Percentiles rank a stretch among this genome's conserved stretches.
These are phyloP conservation scores for Phodopus roborovskii DNA, from an alignment of 2,113 vertebrate genomes.

Conservation along the genomic window DNA sequence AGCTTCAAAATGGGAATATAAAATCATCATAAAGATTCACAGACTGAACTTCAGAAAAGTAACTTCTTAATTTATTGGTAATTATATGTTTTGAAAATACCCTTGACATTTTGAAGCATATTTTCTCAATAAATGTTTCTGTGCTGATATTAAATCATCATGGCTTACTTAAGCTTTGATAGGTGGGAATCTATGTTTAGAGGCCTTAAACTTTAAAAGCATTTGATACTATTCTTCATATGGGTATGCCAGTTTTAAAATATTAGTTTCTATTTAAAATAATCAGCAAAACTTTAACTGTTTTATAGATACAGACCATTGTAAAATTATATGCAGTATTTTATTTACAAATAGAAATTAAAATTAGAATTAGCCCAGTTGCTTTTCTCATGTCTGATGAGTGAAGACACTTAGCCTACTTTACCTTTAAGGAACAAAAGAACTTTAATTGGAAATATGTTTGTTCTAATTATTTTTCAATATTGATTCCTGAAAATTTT, in stretches of 20 bases:
- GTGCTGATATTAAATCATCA: constrained; percentile 77
- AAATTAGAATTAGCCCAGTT: background rate
- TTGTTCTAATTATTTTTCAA: background rate
- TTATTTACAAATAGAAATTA: constrained; percentile 9
- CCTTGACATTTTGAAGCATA: background rate
- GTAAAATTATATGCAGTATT: constrained; percentile 30
- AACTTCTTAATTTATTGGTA: constrained; percentile 75
- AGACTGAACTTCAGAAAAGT: constrained; percentile 75
- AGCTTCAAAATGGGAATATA: constrained; percentile 65
- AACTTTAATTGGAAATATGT: background rate
- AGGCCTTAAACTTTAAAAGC: constrained; percentile 76
- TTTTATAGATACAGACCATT: constrained; percentile 17
- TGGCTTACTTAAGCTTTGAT: constrained; percentile 71
- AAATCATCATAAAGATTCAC: constrained; percentile 66
- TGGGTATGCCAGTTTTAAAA: constrained; percentile 80
- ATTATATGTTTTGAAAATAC: constrained; percentile 63
- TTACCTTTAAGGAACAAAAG: background rate
- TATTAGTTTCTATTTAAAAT: constrained; percentile 80
- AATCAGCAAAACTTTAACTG: constrained; percentile 55
- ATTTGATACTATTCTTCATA: constrained; percentile 69
- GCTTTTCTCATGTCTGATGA: constrained; percentile 34
- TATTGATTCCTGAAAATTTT: background rate
- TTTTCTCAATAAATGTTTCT: constrained; percentile 58
- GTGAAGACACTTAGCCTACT: background rate
- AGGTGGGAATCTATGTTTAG: constrained; percentile 64